Conservation (phyloP, 2,888 invertebrate genomes). For the Phragmatobia fuliginosa region DNA sequence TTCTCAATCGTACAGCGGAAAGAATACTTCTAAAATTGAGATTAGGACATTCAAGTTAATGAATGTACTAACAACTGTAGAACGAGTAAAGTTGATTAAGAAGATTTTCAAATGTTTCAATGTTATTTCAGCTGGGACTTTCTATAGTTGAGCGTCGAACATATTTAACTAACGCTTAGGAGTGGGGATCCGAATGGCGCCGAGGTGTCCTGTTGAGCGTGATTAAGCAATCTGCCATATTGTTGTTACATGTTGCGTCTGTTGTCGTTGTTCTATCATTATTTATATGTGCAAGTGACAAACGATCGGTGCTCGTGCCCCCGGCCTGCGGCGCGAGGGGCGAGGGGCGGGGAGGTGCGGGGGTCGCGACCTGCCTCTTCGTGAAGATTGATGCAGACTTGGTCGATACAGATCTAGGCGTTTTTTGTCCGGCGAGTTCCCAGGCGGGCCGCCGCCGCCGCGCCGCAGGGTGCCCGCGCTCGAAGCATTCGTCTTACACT, state of each 20-base stretch:
- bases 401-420: conserved; percentile 69
- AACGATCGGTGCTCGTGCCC: conserved; percentile 53
- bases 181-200: background rate
- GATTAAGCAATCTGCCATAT: conserved; percentile 48
- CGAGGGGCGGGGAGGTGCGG: conserved; percentile 22
- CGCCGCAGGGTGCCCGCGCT: conserved; percentile 58
- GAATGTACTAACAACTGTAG: background rate
- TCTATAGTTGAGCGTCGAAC: too few relatives aligned
- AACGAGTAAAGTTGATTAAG: background rate
- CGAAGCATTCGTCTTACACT: conserved; percentile 67
- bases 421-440: conserved; percentile 55
- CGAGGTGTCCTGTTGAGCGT: conserved; percentile 23
- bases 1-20: background rate
- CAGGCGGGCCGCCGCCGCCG: conserved; percentile 50
- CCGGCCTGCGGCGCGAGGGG: conserved; percentile 12
- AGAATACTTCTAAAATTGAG: background rate
- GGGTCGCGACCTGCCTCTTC: conserved; percentile 20
- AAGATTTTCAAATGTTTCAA: background rate
- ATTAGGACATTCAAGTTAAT: background rate
- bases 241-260: conserved; percentile 35
- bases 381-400: conserved; percentile 72
- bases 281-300: conserved; percentile 59
- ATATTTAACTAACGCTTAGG: background rate
- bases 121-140: background rate
- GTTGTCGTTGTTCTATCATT: conserved; percentile 59